Base-by-base conservation (phyloP, 2,797 vertebrate genomes). In the Parauchenoglanis punctatus region DNA sequence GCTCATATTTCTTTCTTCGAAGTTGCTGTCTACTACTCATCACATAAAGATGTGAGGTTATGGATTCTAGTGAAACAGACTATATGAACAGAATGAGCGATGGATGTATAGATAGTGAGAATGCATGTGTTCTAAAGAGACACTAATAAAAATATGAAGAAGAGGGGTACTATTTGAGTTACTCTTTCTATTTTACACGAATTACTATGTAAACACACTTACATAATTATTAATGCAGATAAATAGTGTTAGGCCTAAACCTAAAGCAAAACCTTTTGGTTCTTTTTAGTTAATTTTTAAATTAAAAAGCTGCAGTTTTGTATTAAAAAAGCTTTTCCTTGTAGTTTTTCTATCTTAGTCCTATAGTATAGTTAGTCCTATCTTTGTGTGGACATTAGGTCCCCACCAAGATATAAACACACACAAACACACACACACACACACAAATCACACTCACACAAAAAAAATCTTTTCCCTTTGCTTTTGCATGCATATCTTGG, bases 401-500 rank as follows among this genome's bases (percentile, higher is more conserved):
- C 35, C 35, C 35, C 35, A 35, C 35, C 35, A 35, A 35, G 35
- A 35, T 35, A 35, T 35, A 35, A 35, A 35, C 75, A 46, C 59
- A 77, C 58, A 46, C 13, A 44, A 49, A 80, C 52, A 58, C 49
- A 28, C 40, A 40, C 40, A 40, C 35, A 3, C 40, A 40, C 40
- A 4, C 40, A 40, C 40, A 40, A 40, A 40, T 40, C 35, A 72
- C 68, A 72, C 28, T 12, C 15, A n/a, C 25, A 31, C 25, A 72
- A 44, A 63, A 15, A 15, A 82, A 63, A 70, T n/a, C 17, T 87
- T 28, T 85, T 56, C n/a, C 67, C 49, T 67, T 68, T 72, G 76
- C 86, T 73, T 90, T 31, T 84, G 89, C 84, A 84, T 85, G 90
- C 82, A 67, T 87, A 67, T 84, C 82, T 80, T 84, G 96, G 96